Percentiles rank a stretch among this genome's conserved stretches.
Conservation (phyloP, 2,113 vertebrate genomes). For the Sminthopsis crassicaudata region DNA sequence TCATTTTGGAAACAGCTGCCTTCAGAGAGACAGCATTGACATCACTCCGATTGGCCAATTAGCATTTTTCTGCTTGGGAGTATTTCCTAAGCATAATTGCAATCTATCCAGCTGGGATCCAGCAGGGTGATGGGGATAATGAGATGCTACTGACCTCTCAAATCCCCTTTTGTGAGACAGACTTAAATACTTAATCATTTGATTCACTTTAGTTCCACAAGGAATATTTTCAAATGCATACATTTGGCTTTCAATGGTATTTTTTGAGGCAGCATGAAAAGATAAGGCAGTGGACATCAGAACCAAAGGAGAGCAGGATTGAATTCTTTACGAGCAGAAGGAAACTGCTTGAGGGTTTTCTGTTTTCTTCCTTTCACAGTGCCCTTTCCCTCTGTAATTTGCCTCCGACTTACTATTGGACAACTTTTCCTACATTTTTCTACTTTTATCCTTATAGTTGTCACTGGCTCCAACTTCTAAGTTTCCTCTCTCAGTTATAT, state of each 20-base stretch:
- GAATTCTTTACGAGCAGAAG: not conserved
- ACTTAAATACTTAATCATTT: slow-evolving; percentile 42
- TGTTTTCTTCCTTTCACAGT: not conserved
- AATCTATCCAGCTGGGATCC: not conserved
- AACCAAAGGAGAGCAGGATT: not conserved
- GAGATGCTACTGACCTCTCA: not conserved
- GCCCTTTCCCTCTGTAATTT: not conserved
- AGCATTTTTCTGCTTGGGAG: slow-evolving; percentile 19
- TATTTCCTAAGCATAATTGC: slow-evolving; percentile 9
- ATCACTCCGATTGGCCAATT: not conserved
- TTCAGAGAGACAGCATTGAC: slow-evolving; percentile 28
- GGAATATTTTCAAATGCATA: slow-evolving; percentile 58
- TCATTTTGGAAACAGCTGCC: slow-evolving; percentile 4
- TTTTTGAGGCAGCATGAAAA: not conserved
- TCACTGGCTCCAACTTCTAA: not conserved
- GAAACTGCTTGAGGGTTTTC: not conserved
- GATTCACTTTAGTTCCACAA: not conserved
- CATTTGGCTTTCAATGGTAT: slow-evolving; percentile 33
- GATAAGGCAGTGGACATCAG: not conserved
- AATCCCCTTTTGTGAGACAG: slow-evolving; percentile 30
- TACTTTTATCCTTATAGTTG: not conserved
- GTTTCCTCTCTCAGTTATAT: not conserved
- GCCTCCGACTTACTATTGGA: not conserved
- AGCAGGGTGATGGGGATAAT: slow-evolving; percentile 5
- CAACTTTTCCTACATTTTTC: not conserved